Evolutionary conservation across 2,888 invertebrate genomes (phyloP).

Genomic region (Sesia bembeciformis): DNA sequence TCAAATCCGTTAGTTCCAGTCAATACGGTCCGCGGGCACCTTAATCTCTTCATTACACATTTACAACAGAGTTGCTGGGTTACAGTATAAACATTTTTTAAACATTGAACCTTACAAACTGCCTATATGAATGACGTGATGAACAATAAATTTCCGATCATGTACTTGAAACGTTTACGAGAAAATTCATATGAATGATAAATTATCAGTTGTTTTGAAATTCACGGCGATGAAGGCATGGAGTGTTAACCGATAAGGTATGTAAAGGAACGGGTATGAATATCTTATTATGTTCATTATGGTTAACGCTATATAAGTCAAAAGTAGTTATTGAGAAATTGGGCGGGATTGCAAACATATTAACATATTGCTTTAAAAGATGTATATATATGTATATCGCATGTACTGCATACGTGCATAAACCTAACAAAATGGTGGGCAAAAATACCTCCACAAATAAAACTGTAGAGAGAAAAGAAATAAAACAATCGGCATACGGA

Average conservation of each 20-base stretch:
- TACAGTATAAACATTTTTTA: constrained; percentile 1
- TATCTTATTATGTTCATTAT: no score
- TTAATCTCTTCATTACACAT: not conserved
- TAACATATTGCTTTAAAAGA: no score
- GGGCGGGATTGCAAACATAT: no score
- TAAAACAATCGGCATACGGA: not conserved
- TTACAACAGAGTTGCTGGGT: not conserved
- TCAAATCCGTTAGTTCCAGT: not conserved
- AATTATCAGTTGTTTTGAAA: constrained; percentile 16
- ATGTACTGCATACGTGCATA: no score
- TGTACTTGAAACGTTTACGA: constrained; percentile 15
- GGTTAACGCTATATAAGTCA: no score
- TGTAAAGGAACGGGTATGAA: no score
- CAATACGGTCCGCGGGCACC: not conserved
- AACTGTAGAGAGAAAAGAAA: not conserved
- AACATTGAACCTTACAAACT: constrained; percentile 5
- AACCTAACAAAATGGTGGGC: not conserved
- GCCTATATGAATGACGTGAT: constrained; percentile 15
- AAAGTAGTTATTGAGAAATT: no score
- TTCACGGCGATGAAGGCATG: constrained; percentile 7
- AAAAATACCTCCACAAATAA: not conserved
- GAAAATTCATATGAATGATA: constrained; percentile 15
- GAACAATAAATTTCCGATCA: constrained; percentile 21
- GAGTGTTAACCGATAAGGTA: no score
- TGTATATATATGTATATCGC: no score